phyloP scores from a whole-genome alignment of 1,140 invertebrate species.

The Cataglyphis hispanica region DNA sequence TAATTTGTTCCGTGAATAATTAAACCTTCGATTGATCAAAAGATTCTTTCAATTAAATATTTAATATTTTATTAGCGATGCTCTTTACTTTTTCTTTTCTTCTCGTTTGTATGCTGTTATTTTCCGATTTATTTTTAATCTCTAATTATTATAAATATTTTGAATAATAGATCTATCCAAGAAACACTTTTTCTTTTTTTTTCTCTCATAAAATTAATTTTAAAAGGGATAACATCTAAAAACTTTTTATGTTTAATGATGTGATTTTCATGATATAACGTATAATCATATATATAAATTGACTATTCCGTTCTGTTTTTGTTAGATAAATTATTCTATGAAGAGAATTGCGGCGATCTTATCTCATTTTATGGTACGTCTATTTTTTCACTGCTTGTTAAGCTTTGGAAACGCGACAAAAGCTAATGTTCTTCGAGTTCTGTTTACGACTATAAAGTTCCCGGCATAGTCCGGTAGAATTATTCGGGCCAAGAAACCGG shows the following conservation, averaged over 20 bases:
- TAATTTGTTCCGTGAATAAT: conserved; percentile 28
- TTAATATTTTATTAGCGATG: conserved; percentile 47
- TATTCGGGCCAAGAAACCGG: conserved; percentile 73
- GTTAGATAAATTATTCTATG: neutral
- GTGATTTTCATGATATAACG: neutral
- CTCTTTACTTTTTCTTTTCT: neutral
- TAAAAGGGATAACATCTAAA: neutral
- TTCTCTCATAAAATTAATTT: neutral
- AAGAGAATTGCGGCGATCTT: conserved; percentile 6
- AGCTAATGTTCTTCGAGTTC: conserved; percentile 32
- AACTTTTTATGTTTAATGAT: neutral
- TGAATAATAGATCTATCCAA: neutral
- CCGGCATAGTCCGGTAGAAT: conserved; percentile 60
- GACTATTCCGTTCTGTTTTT: neutral
- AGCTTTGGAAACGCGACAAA: conserved; percentile 37
- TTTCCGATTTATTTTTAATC: conserved; percentile 35
- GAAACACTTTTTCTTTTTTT: neutral
- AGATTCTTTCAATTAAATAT: conserved; percentile 53
- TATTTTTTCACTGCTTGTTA: conserved; percentile 20
- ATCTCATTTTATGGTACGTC: conserved; percentile 31
- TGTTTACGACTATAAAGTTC: conserved; percentile 69
- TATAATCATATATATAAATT: neutral
- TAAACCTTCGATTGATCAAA: conserved; percentile 31
- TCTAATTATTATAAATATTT: neutral
- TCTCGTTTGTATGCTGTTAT: neutral